Evolutionary conservation across 2,888 invertebrate species (phyloP), one percentile per base, ranked within the genome.

Genomic region (Nomada ruficornis): DNA sequence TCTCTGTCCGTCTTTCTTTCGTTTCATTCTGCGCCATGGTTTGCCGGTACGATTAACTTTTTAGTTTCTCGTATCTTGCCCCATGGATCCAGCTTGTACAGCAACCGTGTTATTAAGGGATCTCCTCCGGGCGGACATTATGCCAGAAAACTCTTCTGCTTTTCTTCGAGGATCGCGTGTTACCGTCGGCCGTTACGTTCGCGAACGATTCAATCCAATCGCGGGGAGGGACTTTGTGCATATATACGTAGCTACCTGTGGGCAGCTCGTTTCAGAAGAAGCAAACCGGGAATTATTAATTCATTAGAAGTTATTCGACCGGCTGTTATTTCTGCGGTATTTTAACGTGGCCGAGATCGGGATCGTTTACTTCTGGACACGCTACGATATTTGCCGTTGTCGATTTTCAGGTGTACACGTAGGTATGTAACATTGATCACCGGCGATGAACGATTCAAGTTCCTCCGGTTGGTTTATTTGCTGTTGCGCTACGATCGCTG

Each of bases 11-110:
- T 57, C 23, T 57, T 15, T 11, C 26, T 0, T 29, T 36, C 59
- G 5, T 50, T 7, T 20, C 57, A 2, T 13, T 29, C 10, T 0
- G 23, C 44, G 2, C 11, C 23, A 13, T 20, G 10, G 26, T n/a
- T 29, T 47, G 2, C 15, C 44, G 74, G 47, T 23, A 72, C 75
- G 77, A 88, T 88, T 83, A 67, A 75, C 77, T 80, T 80, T 67
- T 69, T 59, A 80, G 18, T 64, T 47, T 29, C 74, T 13, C 63
- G 74, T 69, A 62, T 80, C 64, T 64, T 64, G 67, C 54, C 62
- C 26, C 67, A 36, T 54, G 73, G 42, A 74, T 71, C 64, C 69
- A 47, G 42, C 29, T 62, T 20, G 47, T 18, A 67, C 20, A 2
- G 50, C 55, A n/a, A 59, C 20, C 50, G 44, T 76, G 68, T 82